Percentiles rank a stretch among this genome's conserved stretches.
Evolutionary conservation across 2,113 vertebrate genomes (phyloP).

Genomic region (Gnathonemus echidnorhynchus): DNA sequence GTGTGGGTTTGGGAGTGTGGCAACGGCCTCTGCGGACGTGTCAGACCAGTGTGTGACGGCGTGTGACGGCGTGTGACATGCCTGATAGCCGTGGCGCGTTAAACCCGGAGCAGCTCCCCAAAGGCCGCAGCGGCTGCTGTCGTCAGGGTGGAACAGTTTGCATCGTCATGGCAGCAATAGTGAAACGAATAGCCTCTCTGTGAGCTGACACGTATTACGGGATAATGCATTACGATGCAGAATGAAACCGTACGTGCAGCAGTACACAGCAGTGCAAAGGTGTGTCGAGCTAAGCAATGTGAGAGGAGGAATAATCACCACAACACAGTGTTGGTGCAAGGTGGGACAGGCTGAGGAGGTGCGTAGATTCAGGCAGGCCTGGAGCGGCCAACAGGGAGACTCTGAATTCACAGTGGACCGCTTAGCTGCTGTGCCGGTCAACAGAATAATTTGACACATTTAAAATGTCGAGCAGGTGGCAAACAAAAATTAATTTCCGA

Average conservation of each 20-base stretch:
- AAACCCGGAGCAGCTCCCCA: background rate
- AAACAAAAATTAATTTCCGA: background rate
- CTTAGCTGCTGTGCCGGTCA: background rate
- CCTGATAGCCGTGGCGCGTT: background rate
- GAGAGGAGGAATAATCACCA: background rate
- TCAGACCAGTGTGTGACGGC: background rate
- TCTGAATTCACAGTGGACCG: background rate
- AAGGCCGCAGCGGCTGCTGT: background rate
- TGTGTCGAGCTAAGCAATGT: background rate
- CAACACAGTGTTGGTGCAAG: background rate
- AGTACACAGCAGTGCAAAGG: background rate
- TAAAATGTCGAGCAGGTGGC: background rate
- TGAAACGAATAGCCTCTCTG: background rate
- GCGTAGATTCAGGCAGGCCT: background rate
- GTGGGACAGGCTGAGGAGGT: background rate
- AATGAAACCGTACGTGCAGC: background rate
- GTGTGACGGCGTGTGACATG: background rate
- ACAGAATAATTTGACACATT: background rate
- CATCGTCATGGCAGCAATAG: background rate
- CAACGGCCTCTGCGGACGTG: background rate
- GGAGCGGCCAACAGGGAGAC: background rate
- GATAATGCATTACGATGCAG: background rate
- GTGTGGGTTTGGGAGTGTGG: background rate
- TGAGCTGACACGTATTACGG: background rate
- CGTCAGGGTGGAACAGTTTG: background rate